phyloP scores from a whole-genome alignment of 2,888 invertebrate genomes.

The Catocala sponsa region DNA sequence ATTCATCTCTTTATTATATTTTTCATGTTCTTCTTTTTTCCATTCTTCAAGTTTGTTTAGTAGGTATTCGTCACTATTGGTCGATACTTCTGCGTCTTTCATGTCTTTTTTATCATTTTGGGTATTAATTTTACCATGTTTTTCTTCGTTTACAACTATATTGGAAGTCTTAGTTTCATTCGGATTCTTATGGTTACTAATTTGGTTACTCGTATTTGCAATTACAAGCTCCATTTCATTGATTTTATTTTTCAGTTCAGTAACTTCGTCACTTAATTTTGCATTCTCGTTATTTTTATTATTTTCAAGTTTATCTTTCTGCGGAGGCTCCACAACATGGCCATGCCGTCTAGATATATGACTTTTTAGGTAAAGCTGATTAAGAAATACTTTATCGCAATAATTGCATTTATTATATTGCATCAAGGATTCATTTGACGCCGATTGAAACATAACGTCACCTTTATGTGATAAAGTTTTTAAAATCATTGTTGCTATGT shows the following conservation, averaged over 20 bases:
- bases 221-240: conserved; percentile 79
- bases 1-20: conserved; percentile 85
- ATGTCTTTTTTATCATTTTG: conserved; percentile 51
- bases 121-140: conserved; percentile 23
- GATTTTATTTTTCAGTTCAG: conserved; percentile 80
- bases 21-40: conserved; percentile 86
- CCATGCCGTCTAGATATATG: conserved; percentile 89
- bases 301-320: conserved; percentile 62
- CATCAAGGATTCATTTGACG: conserved; percentile 62
- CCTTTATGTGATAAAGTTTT: conserved; percentile 76
- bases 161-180: conserved; percentile 27
- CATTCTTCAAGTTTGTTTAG: conserved; percentile 81
- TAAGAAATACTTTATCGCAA: conserved; percentile 91
- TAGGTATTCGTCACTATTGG: conserved; percentile 68
- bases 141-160: conserved; percentile 13
- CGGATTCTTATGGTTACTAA: conserved; percentile 27
- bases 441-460: conserved; percentile 66
- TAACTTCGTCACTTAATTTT: conserved; percentile 85
- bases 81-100: conserved; percentile 74
- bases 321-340: conserved; percentile 65
- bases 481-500: conserved; percentile 82
- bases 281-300: conserved; percentile 84
- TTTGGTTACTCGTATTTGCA: conserved; percentile 49
- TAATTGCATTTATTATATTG: conserved; percentile 89
- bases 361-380: conserved; percentile 89